Evolutionary conservation across 2,113 vertebrate genomes (phyloP).

Genomic region (Rhynchopsitta pachyrhyncha): DNA sequence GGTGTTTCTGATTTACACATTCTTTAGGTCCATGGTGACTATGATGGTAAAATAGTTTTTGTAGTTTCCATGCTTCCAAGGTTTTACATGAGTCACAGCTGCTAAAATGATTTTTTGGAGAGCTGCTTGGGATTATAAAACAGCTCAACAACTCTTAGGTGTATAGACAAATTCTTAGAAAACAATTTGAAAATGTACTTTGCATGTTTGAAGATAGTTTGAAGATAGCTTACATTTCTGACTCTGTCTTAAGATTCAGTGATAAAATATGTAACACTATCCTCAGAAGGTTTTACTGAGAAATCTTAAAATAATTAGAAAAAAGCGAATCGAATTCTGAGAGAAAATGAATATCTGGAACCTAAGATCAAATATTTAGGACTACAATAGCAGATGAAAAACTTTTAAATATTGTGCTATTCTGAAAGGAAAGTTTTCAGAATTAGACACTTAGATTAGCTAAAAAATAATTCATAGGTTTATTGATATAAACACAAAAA

Average conservation of each 20-base stretch:
- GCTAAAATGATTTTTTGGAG: neutral
- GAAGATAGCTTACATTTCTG: neutral
- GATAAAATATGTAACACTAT: neutral
- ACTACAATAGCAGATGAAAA: neutral
- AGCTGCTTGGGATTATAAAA: neutral
- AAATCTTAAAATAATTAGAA: neutral
- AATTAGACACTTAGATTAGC: neutral
- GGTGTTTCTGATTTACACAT: neutral
- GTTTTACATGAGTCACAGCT: neutral
- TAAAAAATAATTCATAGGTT: neutral
- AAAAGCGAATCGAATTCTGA: neutral
- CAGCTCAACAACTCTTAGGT: neutral
- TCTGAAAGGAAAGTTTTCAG: neutral
- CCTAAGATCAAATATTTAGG: neutral
- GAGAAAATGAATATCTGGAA: neutral
- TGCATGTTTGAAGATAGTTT: neutral
- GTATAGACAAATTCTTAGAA: neutral
- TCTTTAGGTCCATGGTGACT: neutral
- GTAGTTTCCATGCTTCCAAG: neutral
- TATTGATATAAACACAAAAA: neutral
- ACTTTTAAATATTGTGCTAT: neutral
- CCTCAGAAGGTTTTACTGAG: neutral
- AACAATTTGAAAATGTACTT: neutral
- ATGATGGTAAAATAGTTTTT: neutral
- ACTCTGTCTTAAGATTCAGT: neutral